Evolutionary conservation across 2,888 invertebrate species (phyloP).

Genomic region (Sympetrum striolatum): DNA sequence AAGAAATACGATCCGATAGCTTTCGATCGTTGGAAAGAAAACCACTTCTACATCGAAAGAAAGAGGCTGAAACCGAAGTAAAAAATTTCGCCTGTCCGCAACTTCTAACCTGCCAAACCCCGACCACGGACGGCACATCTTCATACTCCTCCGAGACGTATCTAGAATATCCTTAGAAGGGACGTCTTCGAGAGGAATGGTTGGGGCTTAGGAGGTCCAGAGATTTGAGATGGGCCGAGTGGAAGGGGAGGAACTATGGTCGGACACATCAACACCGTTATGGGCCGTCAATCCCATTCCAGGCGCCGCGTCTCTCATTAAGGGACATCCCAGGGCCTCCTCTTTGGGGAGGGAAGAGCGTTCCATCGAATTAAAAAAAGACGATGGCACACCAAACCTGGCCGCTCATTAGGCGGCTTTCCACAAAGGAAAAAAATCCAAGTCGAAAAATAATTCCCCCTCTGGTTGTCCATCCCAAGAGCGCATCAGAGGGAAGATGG

Average conservation of each 20-base stretch:
- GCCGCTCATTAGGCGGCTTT: constrained; percentile 32
- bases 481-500: constrained; percentile 22
- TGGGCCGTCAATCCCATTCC: constrained; percentile 40
- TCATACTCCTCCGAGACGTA: neutral
- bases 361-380: constrained; percentile 15
- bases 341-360: neutral
- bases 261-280: constrained; percentile 40
- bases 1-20: neutral
- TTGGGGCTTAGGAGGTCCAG: neutral
- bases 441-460: neutral
- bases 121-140: neutral
- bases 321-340: constrained; percentile 28
- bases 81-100: neutral
- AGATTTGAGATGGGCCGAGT: neutral
- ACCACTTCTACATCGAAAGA: neutral
- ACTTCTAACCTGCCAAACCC: neutral
- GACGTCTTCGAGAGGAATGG: neutral
- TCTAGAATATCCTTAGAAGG: neutral
- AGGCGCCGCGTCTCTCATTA: constrained; percentile 36
- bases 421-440: constrained; percentile 26
- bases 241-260: neutral
- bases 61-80: neutral
- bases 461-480: neutral
- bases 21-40: neutral
- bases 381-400: neutral